Evolutionary conservation across 2,797 vertebrate genomes (phyloP).

Genomic region (Esox masquinongy): DNA sequence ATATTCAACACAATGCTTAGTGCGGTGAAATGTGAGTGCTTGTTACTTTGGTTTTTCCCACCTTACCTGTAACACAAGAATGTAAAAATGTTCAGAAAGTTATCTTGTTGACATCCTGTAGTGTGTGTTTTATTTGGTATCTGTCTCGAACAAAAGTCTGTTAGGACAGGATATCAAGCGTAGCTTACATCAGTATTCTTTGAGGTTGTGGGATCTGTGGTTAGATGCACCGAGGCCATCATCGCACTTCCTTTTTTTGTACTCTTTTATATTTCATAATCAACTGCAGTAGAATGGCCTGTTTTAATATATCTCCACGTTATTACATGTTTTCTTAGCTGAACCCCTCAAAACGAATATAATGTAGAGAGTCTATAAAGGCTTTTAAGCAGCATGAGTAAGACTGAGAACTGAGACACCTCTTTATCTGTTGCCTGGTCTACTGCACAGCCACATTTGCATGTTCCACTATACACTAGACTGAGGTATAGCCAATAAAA

Average conservation of each 20-base stretch:
- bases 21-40: neutral
- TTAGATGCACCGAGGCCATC: neutral
- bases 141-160: neutral
- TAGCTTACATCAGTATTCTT: neutral
- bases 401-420: neutral
- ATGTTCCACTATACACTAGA: conserved; percentile 6
- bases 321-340: neutral
- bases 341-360: neutral
- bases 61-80: neutral
- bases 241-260: neutral
- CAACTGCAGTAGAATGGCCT: neutral
- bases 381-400: neutral
- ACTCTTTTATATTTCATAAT: neutral
- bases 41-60: neutral
- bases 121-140: neutral
- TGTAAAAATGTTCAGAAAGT: neutral
- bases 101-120: neutral
- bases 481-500: neutral
- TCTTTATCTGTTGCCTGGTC: conserved; percentile 4
- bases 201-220: neutral
- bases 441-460: neutral
- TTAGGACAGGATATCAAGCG: neutral
- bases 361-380: neutral
- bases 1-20: neutral
- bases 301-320: neutral